Conservation (phyloP, 2,888 invertebrate genomes). For the Lottia scabra region DNA sequence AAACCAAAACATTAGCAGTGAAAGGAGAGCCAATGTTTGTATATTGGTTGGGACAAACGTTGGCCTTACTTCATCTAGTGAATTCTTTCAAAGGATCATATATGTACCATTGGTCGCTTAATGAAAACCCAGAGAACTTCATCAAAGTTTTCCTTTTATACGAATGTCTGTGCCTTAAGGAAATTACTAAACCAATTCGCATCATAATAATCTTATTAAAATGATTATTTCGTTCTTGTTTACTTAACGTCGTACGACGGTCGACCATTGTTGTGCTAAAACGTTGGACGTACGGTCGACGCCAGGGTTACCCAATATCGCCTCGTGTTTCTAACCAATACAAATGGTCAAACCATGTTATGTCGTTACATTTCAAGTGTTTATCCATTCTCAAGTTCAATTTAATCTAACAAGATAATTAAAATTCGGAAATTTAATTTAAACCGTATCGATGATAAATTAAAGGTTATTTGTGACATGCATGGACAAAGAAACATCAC, state of each 20-base stretch:
- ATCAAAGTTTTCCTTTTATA: too few relatives aligned
- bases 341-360: background rate
- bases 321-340: background rate
- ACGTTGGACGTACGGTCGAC: background rate
- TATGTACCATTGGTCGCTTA: too few relatives aligned
- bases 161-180: too few relatives aligned
- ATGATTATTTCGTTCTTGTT: background rate
- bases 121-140: too few relatives aligned
- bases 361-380: background rate
- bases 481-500: background rate
- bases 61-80: too few relatives aligned
- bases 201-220: constrained; percentile 1
- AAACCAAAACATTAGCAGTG: too few relatives aligned
- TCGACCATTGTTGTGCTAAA: background rate
- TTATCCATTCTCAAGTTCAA: background rate
- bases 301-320: background rate
- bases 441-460: background rate
- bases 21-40: too few relatives aligned
- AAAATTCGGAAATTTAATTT: background rate
- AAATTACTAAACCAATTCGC: too few relatives aligned
- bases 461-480: too few relatives aligned
- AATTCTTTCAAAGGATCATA: too few relatives aligned
- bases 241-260: background rate
- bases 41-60: too few relatives aligned
- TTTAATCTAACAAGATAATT: background rate